Evolutionary conservation across 64 coral and sea anemone species (phyloP).

Genomic region (Hydrozoanthus tunicans): DNA sequence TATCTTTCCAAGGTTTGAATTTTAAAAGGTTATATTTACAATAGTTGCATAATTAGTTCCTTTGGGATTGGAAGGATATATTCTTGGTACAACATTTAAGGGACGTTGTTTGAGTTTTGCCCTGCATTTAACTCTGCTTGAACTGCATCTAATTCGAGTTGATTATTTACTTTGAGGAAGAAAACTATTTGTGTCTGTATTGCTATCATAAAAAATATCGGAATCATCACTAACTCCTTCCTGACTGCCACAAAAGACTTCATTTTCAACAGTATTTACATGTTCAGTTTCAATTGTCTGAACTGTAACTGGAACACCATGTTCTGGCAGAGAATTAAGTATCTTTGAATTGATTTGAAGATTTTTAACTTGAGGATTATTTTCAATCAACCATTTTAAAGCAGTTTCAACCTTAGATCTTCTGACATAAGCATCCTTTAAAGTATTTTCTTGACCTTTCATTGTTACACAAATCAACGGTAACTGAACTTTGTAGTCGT

Average conservation of each 20-base stretch:
- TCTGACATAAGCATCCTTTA: conserved; percentile 1
- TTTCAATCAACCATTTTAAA: conserved; percentile 17
- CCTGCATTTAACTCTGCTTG: neutral
- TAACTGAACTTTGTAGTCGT: neutral
- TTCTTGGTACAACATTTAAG: neutral
- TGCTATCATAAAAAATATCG: neutral
- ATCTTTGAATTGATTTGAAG: neutral
- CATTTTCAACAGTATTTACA: neutral
- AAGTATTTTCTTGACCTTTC: conserved; percentile 26
- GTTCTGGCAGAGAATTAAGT: conserved; percentile 9
- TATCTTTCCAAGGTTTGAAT: neutral
- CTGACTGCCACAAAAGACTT: neutral
- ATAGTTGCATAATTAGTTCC: neutral
- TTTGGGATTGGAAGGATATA: neutral
- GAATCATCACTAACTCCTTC: neutral
- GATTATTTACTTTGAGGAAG: conserved; percentile 9
- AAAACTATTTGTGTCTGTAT: conserved; percentile 14
- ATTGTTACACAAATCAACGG: conserved; percentile 14
- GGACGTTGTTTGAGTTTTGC: neutral
- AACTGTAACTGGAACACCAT: conserved; percentile 4
- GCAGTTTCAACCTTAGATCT: conserved; percentile 3
- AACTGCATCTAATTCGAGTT: conserved; percentile 11
- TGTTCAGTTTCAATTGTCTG: conserved; percentile 8
- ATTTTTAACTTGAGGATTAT: conserved; percentile 4
- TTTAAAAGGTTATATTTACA: conserved; percentile 2